phyloP scores from a whole-genome alignment of 2,888 invertebrate species.

The Amphipoea lucens region DNA sequence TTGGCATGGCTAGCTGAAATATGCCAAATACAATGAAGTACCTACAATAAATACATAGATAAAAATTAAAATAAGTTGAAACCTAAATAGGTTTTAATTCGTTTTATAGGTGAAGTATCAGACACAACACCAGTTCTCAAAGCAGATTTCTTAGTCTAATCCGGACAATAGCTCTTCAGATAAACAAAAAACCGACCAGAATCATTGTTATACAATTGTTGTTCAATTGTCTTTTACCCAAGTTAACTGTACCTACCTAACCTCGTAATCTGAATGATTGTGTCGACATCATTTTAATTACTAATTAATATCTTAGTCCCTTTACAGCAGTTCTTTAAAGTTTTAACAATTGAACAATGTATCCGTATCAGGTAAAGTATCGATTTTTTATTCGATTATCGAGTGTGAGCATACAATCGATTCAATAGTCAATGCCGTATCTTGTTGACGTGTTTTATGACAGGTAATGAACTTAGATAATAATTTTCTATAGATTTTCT shows the following conservation, averaged over 20 bases:
- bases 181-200: conserved; percentile 10
- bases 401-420: conserved; percentile 69
- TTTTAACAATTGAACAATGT: conserved; percentile 78
- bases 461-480: conserved; percentile 62
- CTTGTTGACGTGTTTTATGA: conserved; percentile 54
- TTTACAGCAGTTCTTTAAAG: conserved; percentile 41
- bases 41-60: no score
- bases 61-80: not conserved
- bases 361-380: conserved; percentile 73
- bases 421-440: conserved; percentile 77
- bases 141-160: not conserved
- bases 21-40: no score
- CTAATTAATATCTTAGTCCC: conserved; percentile 33
- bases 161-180: conserved; percentile 9
- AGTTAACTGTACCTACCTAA: conserved; percentile 6
- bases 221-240: not conserved
- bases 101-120: not conserved
- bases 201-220: conserved; percentile 23
- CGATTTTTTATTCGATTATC: conserved; percentile 73
- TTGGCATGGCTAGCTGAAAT: no score
- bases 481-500: conserved; percentile 35
- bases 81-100: not conserved
- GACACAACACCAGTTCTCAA: not conserved
- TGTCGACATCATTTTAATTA: conserved; percentile 51
- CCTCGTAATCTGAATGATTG: conserved; percentile 44